phyloP scores from a whole-genome alignment of 2,888 invertebrate species.

The Actias luna region DNA sequence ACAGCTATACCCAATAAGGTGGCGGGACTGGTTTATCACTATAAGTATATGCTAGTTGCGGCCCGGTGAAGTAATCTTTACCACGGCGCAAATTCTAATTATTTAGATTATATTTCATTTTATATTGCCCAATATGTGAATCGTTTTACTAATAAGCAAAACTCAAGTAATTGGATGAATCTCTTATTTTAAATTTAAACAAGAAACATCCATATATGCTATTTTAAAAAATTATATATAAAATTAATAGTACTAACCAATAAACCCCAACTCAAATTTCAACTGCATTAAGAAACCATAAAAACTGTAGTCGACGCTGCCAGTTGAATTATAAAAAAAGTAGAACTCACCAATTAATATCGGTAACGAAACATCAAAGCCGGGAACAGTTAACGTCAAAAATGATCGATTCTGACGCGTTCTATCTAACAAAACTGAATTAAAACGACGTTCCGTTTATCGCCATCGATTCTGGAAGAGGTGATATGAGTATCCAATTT shows the following conservation, averaged over 20 bases:
- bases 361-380: conserved; percentile 57
- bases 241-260: not conserved
- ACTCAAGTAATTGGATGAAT: too few relatives aligned
- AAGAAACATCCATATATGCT: not conserved
- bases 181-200: too few relatives aligned
- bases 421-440: conserved; percentile 45
- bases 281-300: conserved; percentile 2
- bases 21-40: too few relatives aligned
- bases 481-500: conserved; percentile 34
- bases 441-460: conserved; percentile 29
- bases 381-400: conserved; percentile 46
- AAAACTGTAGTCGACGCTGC: not conserved
- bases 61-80: too few relatives aligned
- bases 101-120: too few relatives aligned
- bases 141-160: too few relatives aligned
- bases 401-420: conserved; percentile 57
- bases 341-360: conserved; percentile 52
- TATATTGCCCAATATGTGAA: too few relatives aligned
- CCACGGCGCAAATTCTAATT: too few relatives aligned
- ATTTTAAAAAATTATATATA: not conserved
- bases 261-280: conserved; percentile 6
- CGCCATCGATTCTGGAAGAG: conserved; percentile 40
- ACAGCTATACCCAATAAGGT: too few relatives aligned
- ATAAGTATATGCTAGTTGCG: too few relatives aligned
- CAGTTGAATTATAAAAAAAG: conserved; percentile 23